Conservation (phyloP, 2,888 invertebrate genomes). For the Poecilobothrus nobilitatus region DNA sequence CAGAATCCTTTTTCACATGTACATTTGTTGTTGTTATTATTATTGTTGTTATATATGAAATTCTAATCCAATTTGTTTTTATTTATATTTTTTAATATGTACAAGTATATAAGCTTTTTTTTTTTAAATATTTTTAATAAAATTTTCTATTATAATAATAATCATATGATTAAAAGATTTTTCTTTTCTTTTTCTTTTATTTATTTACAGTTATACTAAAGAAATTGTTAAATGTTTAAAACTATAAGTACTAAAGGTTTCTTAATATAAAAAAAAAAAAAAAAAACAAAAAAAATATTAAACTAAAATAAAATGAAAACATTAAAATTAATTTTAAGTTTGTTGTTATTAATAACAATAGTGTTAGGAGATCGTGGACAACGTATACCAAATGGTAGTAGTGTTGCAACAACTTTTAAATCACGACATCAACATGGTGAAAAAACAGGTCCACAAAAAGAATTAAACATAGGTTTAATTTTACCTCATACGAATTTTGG, state of each 20-base stretch:
- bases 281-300: not conserved
- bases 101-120: no score
- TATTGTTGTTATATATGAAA: no score
- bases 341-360: not conserved
- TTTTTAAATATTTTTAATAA: no score
- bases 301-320: not conserved
- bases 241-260: no score
- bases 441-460: conserved; percentile 23
- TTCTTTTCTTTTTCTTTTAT: not conserved
- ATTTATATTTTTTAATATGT: no score
- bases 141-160: not conserved
- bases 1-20: no score
- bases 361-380: not conserved
- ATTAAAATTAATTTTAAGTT: not conserved
- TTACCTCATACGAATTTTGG: conserved; percentile 45
- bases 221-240: not conserved
- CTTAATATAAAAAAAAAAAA: not conserved
- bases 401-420: not conserved
- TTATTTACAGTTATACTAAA: not conserved
- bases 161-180: not conserved
- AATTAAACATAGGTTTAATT: conserved; percentile 42
- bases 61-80: no score
- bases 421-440: not conserved
- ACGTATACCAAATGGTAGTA: not conserved
- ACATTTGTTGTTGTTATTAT: no score